These are phyloP conservation scores for Molossus molossus DNA, from an alignment of 2,797 vertebrate species.

Conservation along the genomic window DNA sequence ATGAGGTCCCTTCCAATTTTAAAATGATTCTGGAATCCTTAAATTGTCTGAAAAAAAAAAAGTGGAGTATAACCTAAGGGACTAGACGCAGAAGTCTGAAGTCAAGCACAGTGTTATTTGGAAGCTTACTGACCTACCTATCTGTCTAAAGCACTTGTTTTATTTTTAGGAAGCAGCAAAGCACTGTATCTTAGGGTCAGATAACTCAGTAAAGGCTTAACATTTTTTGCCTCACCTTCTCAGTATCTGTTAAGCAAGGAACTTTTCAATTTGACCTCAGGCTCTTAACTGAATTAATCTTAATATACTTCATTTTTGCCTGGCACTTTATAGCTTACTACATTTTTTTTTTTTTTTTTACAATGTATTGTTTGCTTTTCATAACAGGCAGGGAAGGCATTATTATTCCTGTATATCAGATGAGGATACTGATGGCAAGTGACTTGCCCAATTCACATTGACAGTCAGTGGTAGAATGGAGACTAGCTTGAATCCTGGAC, in stretches of 20 bases:
- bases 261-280: not conserved
- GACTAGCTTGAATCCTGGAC: not conserved
- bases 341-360: constrained; percentile 51
- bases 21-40: constrained; percentile 60
- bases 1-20: constrained; percentile 39
- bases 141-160: constrained; percentile 29
- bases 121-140: constrained; percentile 58
- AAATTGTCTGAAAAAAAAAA: constrained; percentile 59
- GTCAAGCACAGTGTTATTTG: constrained; percentile 21
- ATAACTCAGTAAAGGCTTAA: constrained; percentile 55
- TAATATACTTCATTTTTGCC: constrained; percentile 37
- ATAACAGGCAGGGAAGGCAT: not conserved
- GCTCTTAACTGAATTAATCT: constrained; percentile 5
- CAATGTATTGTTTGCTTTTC: constrained; percentile 29
- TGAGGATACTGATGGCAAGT: not conserved
- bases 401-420: constrained; percentile 57
- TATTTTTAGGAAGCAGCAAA: constrained; percentile 67
- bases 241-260: not conserved
- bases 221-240: constrained; percentile 1
- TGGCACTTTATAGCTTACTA: not conserved
- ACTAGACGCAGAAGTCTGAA: constrained; percentile 55
- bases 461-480: not conserved
- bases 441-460: not conserved
- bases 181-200: not conserved
- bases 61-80: constrained; percentile 64